phyloP scores from a whole-genome alignment of 2,888 invertebrate species.

The Azorinus chamasolen region DNA sequence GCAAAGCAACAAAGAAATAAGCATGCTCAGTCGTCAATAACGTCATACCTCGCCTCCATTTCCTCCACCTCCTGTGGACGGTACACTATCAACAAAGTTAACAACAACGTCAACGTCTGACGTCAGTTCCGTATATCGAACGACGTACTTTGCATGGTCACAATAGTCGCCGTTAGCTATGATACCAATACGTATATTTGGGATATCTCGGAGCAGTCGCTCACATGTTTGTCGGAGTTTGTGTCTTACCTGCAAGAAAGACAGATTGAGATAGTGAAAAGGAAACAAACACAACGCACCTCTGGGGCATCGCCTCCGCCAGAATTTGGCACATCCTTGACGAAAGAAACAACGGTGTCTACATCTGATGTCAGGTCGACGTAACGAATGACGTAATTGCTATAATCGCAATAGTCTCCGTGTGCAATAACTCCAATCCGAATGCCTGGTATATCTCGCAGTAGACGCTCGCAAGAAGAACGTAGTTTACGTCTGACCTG shows the following conservation, averaged over 20 bases:
- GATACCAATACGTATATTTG: slow-evolving; percentile 80
- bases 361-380: slow-evolving; percentile 80
- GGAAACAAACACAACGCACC: slow-evolving; percentile 64
- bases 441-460: slow-evolving; percentile 80
- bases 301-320: slow-evolving; percentile 82
- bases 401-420: slow-evolving; percentile 83
- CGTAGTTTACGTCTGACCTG: slow-evolving; percentile 70
- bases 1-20: neutral
- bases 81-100: slow-evolving; percentile 72
- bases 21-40: no score
- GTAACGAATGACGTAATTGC: slow-evolving; percentile 72
- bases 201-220: slow-evolving; percentile 78
- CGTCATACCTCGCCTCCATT: slow-evolving; percentile 80
- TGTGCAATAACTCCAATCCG: slow-evolving; percentile 83
- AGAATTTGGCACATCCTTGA: slow-evolving; percentile 71
- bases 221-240: slow-evolving; percentile 74
- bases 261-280: neutral
- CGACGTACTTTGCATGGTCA: slow-evolving; percentile 74
- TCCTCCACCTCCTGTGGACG: slow-evolving; percentile 79
- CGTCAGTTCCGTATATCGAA: slow-evolving; percentile 76
- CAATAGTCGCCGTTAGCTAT: slow-evolving; percentile 84
- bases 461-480: slow-evolving; percentile 74
- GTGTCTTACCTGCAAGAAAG: slow-evolving; percentile 72
- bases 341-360: slow-evolving; percentile 76
- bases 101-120: slow-evolving; percentile 76